phyloP scores from a whole-genome alignment of 2,113 vertebrate genomes.

The Pholis gunnellus region DNA sequence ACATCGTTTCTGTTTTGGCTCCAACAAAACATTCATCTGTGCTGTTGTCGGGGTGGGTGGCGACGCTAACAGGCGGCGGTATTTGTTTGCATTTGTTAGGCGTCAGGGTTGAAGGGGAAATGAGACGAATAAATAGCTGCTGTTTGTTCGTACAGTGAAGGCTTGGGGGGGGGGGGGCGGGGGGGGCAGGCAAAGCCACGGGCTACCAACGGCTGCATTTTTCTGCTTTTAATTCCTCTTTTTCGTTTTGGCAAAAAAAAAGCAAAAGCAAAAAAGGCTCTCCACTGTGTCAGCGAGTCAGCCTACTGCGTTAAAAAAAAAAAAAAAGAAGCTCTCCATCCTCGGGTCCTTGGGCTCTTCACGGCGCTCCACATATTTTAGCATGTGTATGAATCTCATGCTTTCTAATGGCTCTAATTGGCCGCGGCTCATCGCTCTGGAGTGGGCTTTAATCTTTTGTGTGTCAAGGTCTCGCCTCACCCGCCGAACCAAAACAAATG shows the following conservation, averaged over 20 bases:
- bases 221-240: constrained; percentile 44
- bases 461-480: constrained; percentile 53
- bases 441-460: constrained; percentile 64
- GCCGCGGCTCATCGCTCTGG: constrained; percentile 45
- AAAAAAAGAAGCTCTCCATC: background rate
- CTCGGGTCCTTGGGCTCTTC: constrained; percentile 19
- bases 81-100: constrained; percentile 48
- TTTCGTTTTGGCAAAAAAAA: constrained; percentile 24
- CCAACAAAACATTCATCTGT: background rate
- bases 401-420: constrained; percentile 72
- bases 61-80: constrained; percentile 30
- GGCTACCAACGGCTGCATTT: constrained; percentile 12
- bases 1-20: constrained; percentile 16
- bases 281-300: constrained; percentile 23
- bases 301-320: background rate
- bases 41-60: constrained; percentile 43
- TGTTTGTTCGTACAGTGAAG: constrained; percentile 40
- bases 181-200: constrained; percentile 26
- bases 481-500: constrained; percentile 53
- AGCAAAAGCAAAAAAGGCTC: constrained; percentile 2
- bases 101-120: constrained; percentile 38
- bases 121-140: constrained; percentile 49
- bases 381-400: constrained; percentile 66
- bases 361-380: constrained; percentile 65
- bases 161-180: too few species aligned